phyloP scores from a whole-genome alignment of 2,888 invertebrate species.

The Vesta saturnalis region DNA sequence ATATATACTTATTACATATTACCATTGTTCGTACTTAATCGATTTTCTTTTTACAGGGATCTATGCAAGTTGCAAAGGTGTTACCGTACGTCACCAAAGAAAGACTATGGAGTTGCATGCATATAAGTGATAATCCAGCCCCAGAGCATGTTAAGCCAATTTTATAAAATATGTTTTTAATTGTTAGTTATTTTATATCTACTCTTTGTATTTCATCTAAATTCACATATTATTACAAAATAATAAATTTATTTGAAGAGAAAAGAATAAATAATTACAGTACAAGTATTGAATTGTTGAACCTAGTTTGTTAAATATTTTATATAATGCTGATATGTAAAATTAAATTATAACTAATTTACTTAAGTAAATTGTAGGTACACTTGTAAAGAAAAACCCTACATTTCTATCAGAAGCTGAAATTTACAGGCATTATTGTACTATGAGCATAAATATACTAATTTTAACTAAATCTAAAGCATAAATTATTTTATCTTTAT shows the following conservation, averaged over 20 bases:
- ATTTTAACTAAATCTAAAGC: slow-evolving; percentile 12
- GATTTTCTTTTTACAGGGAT: slow-evolving; percentile 56
- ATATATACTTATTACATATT: neutral
- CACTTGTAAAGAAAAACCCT: too few relatives aligned
- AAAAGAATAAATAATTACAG: slow-evolving; percentile 24
- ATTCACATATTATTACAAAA: neutral
- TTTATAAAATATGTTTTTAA: slow-evolving; percentile 41
- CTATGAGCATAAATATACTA: slow-evolving; percentile 22
- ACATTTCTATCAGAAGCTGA: slow-evolving; percentile 8
- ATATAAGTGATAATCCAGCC: slow-evolving; percentile 55
- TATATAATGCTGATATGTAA: slow-evolving; percentile 15
- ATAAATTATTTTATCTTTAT: neutral
- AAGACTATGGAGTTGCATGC: slow-evolving; percentile 59
- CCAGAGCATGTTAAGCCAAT: slow-evolving; percentile 57
- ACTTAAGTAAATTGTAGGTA: neutral
- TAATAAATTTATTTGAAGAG: slow-evolving; percentile 7
- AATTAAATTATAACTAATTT: neutral
- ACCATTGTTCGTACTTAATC: neutral
- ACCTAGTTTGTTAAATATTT: slow-evolving; percentile 26
- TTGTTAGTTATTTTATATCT: slow-evolving; percentile 8
- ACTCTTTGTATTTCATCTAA: neutral
- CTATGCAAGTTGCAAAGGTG: slow-evolving; percentile 62
- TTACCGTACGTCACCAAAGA: slow-evolving; percentile 58
- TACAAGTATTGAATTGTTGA: slow-evolving; percentile 22
- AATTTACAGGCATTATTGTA: slow-evolving; percentile 26